Base-by-base conservation (phyloP, 2,113 vertebrate genomes). In the Genyomyrus donnyi region DNA sequence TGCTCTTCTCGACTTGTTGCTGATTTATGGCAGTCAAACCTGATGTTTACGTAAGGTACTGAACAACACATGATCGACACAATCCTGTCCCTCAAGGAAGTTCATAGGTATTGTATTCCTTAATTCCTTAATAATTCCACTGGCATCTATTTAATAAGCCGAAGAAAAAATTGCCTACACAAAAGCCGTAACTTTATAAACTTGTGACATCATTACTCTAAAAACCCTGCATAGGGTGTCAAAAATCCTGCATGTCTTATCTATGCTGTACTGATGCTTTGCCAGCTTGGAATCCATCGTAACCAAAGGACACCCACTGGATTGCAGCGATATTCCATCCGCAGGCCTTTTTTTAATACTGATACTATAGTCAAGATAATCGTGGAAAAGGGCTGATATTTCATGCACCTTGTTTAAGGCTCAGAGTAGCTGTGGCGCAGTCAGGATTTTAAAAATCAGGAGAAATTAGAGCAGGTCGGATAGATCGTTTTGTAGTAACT, bases 1-100 rank as follows among this genome's bases (percentile, higher is more conserved):
- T 91, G 91, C 92, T 91, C 42, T 93, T 91, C 83, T 90, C 48
- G 31, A 17, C 31, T n/a, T 83, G 74, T 56, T 17, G 35, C 42
- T 49, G 62, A 70, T 89, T 48, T 56, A 58, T 85, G 39, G 39
- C 50, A 56, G 56, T 88, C 56, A 66, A 88, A 66, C 56, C 5
- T 80, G 35, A 80, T 50, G 49, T 53, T 62, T 89, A 89, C 50
- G 48, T 89, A 46, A 58, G 24, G 80, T 89, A 42, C 27, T 35
- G 42, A 49, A 85, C 42, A n/a, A 53, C 70, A 80, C 48, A 84
- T n/a, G 27, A 52, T 53, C 5, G 49, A 83, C 46, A 84, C 31
- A 84, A 5, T 62, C 24, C 52, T 19, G 56, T 84, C 53, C 85
- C 80, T 85, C 35, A 58, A 53, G 35, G 39, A 24, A 24, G 35